Percentiles rank a stretch among this genome's conserved stretches.
Evolutionary conservation across 2,797 vertebrate genomes (phyloP).

Genomic region (Chloroceryle amazona): DNA sequence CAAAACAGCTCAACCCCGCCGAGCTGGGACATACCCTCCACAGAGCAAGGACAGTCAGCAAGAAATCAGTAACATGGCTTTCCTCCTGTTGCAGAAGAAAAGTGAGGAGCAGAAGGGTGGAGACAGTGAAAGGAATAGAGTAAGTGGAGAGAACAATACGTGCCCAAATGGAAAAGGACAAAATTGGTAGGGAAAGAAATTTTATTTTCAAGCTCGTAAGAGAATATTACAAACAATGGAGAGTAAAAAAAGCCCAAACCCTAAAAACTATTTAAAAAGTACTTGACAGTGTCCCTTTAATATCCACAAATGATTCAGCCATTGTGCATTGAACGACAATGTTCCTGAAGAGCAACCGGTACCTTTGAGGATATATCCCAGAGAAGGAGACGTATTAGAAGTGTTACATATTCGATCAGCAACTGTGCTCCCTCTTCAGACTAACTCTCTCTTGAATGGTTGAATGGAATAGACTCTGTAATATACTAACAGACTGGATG

Average conservation of each 20-base stretch:
- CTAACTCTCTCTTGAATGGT: conserved; percentile 34
- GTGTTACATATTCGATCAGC: conserved; percentile 16
- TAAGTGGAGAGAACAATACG: background rate
- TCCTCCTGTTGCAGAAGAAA: background rate
- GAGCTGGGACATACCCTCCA: background rate
- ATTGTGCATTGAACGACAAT: conserved; percentile 77
- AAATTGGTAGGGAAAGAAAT: conserved; percentile 78
- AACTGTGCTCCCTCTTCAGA: conserved; percentile 53
- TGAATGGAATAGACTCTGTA: conserved; percentile 43
- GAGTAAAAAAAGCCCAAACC: conserved; percentile 81
- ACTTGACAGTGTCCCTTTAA: conserved; percentile 82
- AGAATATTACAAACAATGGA: conserved; percentile 84
- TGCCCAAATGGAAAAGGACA: conserved; percentile 73
- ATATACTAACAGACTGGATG: conserved; percentile 42
- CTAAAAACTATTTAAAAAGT: conserved; percentile 85
- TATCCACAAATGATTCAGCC: conserved; percentile 75
- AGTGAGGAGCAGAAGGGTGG: background rate
- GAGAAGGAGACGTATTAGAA: conserved; percentile 65
- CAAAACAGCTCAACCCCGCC: background rate
- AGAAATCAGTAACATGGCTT: background rate
- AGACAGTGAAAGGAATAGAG: background rate
- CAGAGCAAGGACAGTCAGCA: background rate
- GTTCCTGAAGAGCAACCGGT: conserved; percentile 64
- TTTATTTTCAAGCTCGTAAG: conserved; percentile 85
- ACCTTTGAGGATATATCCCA: conserved; percentile 50